Evolutionary conservation across 2,113 vertebrate genomes (phyloP).

Genomic region (Prunella himalayana): DNA sequence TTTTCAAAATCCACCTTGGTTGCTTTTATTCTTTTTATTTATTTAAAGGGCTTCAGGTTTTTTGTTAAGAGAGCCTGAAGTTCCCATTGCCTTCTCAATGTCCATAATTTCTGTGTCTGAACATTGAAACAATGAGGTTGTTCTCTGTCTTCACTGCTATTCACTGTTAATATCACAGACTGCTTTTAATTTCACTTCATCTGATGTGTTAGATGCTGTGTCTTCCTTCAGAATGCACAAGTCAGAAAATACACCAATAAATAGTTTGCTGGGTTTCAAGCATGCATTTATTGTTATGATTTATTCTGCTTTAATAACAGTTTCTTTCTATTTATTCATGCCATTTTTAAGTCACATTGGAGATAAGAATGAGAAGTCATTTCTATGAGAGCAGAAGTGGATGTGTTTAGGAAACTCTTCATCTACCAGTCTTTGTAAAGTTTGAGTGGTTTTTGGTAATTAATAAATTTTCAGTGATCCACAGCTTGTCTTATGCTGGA

Average conservation of each 20-base stretch:
- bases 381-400: background rate
- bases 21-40: background rate
- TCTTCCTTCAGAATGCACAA: background rate
- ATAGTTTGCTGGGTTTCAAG: background rate
- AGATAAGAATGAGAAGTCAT: background rate
- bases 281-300: background rate
- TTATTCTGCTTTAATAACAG: background rate
- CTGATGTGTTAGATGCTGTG: background rate
- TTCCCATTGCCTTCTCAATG: background rate
- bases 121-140: background rate
- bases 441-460: background rate
- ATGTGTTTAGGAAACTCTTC: background rate
- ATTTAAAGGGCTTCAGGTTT: background rate
- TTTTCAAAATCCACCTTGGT: background rate
- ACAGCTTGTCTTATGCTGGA: background rate
- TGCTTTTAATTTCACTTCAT: background rate
- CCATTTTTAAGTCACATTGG: background rate
- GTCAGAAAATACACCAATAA: background rate
- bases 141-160: background rate
- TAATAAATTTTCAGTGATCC: background rate
- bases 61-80: background rate
- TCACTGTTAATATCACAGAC: background rate
- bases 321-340: background rate
- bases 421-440: background rate
- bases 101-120: background rate